These are phyloP conservation scores for Ennomos quercinarius DNA, from an alignment of 2,888 invertebrate genomes.

Conservation along the genomic window DNA sequence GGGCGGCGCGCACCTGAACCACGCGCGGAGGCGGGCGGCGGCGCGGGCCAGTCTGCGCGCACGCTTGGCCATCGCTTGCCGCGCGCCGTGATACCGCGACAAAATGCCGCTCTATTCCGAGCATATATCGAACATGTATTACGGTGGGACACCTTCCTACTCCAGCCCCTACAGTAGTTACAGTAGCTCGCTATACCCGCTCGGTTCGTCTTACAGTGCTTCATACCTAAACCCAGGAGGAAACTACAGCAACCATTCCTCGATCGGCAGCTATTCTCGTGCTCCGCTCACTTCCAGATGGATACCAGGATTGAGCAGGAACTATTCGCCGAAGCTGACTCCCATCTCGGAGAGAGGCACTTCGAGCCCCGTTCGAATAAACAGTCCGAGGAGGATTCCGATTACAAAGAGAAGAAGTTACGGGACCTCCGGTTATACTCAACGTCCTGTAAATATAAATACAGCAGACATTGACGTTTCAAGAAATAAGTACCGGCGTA, in stretches of 20 bases:
- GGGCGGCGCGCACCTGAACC: conserved; percentile 43
- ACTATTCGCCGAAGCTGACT: conserved; percentile 90
- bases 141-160: conserved; percentile 79
- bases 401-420: conserved; percentile 80
- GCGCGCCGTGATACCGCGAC: conserved; percentile 50
- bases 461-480: conserved; percentile 95
- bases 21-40: conserved; percentile 54
- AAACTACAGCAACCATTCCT: conserved; percentile 77
- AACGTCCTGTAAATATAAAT: conserved; percentile 91
- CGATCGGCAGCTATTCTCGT: conserved; percentile 85
- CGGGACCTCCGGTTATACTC: conserved; percentile 71
- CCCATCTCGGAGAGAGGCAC: conserved; percentile 87
- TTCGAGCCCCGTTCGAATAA: conserved; percentile 70
- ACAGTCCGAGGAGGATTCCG: conserved; percentile 75
- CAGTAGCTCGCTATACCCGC: conserved; percentile 71
- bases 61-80: conserved; percentile 58
- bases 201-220: conserved; percentile 76
- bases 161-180: conserved; percentile 74
- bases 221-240: conserved; percentile 82
- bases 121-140: conserved; percentile 86
- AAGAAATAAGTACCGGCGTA: conserved; percentile 85
- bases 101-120: conserved; percentile 90
- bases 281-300: conserved; percentile 70
- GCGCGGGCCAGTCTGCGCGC: conserved; percentile 63
- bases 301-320: conserved; percentile 69